Percentiles rank a stretch among this genome's conserved stretches.
phyloP scores from a whole-genome alignment of 2,113 vertebrate species.

The Rhynchopsitta pachyrhyncha region DNA sequence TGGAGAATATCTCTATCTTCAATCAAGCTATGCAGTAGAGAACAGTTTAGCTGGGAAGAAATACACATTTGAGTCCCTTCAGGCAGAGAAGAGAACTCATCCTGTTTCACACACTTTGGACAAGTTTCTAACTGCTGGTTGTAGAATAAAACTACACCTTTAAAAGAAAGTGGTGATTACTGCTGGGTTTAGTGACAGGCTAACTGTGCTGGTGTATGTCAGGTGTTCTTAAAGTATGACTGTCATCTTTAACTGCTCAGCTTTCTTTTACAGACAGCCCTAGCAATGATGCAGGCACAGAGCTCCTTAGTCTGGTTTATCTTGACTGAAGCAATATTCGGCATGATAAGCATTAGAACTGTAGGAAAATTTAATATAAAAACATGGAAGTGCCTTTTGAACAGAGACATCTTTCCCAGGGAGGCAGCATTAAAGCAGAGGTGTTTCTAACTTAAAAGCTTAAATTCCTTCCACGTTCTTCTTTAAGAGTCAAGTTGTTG shows the following conservation, averaged over 20 bases:
- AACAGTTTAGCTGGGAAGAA: not conserved
- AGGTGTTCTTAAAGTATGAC: not conserved
- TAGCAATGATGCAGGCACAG: not conserved
- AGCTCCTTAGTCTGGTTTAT: not conserved
- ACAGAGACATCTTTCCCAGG: not conserved
- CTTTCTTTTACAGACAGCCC: not conserved
- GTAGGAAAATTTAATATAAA: not conserved
- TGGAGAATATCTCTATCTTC: not conserved
- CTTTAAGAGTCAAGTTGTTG: not conserved
- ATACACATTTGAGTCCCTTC: not conserved
- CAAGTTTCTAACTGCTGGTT: not conserved
- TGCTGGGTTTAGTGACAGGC: not conserved
- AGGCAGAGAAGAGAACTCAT: not conserved
- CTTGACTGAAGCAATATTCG: not conserved
- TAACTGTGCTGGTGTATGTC: not conserved
- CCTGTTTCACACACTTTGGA: not conserved
- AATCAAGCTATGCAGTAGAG: not conserved
- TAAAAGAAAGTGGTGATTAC: not conserved
- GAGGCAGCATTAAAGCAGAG: not conserved
- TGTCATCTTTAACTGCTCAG: not conserved
- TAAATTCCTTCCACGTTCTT: constrained; percentile 9
- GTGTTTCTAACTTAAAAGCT: not conserved
- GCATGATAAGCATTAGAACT: not conserved
- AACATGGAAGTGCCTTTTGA: not conserved
- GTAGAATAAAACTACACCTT: not conserved